Base-by-base conservation (phyloP, 2,797 vertebrate genomes). In the Chelon labrosus region DNA sequence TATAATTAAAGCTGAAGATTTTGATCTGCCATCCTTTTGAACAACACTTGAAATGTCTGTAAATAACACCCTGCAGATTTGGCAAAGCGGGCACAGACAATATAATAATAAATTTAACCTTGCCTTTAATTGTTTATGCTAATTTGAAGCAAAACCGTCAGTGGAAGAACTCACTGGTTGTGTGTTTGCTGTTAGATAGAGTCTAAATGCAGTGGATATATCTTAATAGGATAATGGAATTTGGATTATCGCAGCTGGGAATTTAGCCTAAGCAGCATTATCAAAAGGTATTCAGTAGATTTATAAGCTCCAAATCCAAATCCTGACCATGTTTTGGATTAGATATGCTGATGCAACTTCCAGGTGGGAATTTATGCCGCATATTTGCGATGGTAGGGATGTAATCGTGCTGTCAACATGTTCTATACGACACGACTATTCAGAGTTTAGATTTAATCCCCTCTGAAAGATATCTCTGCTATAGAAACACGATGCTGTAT, bases 241-340 rank as follows among this genome's bases (percentile, higher is more conserved):
- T 85, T 86, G 91, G 93, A 93, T 94, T 92, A 93, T 89, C 58
- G 64, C 86, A 70, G 80, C 85, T 70, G 86, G 90, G 89, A 93
- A 90, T 94, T 88, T 85, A 88, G 84, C 86, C 88, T 92, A 90
- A 92, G 88, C 88, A 81, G 92, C 85, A 89, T 94, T 94, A 93
- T 91, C 84, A 90, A 70, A 91, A 91, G 78, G 81, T 90, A 89
- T 94, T 91, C 84, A 82, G 86, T 79, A 73, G 86, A 89, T 93
- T 92, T 87, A 82, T 88, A 85, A 90, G 83, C 90, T 86, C 78
- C 75, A 79, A 88, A 92, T 91, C 86, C 88, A 92, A 94, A 94
- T 91, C 92, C 90, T 75, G 62, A 75, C 76, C 71, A 77, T 86
- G 79, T 89, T 93, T 87, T 85, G 84, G 90, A 89, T 91, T 91